phyloP scores from a whole-genome alignment of 2,797 vertebrate species.

The Fistularia tabacaria region DNA sequence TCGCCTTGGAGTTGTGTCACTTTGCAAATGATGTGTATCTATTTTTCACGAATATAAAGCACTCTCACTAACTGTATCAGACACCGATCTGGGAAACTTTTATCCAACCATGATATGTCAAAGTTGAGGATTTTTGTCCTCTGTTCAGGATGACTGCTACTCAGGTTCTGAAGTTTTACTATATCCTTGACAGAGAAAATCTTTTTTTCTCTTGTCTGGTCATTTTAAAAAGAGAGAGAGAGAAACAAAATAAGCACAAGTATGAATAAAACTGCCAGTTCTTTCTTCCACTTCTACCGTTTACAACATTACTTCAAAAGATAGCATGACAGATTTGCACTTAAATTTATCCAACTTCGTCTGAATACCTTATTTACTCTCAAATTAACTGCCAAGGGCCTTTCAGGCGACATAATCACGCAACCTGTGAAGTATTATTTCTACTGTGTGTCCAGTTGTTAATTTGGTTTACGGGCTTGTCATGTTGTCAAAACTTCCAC shows the following conservation, averaged over 20 bases:
- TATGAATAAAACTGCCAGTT: conserved; percentile 56
- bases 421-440: conserved; percentile 57
- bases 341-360: conserved; percentile 47
- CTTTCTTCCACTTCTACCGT: conserved; percentile 20
- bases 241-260: conserved; percentile 62
- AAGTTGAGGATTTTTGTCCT: conserved; percentile 31
- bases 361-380: conserved; percentile 5
- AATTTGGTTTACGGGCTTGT: conserved; percentile 45
- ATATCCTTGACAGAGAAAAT: conserved; percentile 13
- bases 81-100: conserved; percentile 34
- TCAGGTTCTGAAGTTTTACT: conserved; percentile 63
- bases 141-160: conserved; percentile 52
- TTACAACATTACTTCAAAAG: conserved; percentile 21
- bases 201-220: neutral
- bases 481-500: conserved; percentile 16
- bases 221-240: conserved; percentile 13
- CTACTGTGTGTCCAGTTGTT: conserved; percentile 60
- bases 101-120: conserved; percentile 38
- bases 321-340: conserved; percentile 59
- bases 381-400: conserved; percentile 62
- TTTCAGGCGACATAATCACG: conserved; percentile 50
- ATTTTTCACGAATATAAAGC: conserved; percentile 15
- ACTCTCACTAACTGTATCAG: conserved; percentile 17
- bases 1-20: conserved; percentile 44
- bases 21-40: conserved; percentile 29